Percentiles rank a stretch among this genome's conserved stretches.
These are phyloP conservation scores for Aleiodes testaceus DNA, from an alignment of 2,888 invertebrate genomes.

Conservation along the genomic window DNA sequence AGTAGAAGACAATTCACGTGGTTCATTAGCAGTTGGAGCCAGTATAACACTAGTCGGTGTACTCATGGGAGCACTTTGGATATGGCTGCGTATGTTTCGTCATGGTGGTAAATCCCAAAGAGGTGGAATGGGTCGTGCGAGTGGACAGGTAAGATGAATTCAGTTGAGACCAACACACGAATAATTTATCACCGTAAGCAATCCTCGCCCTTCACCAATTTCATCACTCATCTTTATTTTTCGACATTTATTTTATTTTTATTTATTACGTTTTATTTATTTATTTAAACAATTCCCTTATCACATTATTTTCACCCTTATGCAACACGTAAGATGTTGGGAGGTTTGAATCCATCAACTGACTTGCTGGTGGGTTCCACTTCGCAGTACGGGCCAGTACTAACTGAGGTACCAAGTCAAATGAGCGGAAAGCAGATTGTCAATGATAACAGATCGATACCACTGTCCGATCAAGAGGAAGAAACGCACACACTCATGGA, in stretches of 20 bases:
- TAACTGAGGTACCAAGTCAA: conserved; percentile 70
- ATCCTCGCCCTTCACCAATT: conserved; percentile 18
- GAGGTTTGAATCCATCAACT: conserved; percentile 73
- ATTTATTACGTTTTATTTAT: not conserved
- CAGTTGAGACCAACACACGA: not conserved
- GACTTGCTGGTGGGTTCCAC: conserved; percentile 74
- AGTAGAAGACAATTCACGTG: conserved; percentile 53
- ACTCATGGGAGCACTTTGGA: conserved; percentile 63
- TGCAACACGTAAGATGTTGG: conserved; percentile 72
- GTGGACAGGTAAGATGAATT: conserved; percentile 66
- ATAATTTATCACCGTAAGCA: not conserved
- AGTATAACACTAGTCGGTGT: conserved; percentile 66
- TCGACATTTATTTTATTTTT: conserved; percentile 44
- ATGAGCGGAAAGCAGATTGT: conserved; percentile 64
- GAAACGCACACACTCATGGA: conserved; percentile 70
- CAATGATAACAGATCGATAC: conserved; percentile 57
- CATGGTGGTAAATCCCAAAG: conserved; percentile 67
- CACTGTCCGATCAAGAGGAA: conserved; percentile 70
- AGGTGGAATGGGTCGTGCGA: conserved; percentile 64
- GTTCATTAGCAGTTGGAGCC: conserved; percentile 65
- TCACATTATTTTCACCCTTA: conserved; percentile 63
- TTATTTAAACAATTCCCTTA: conserved; percentile 39
- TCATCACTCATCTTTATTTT: conserved; percentile 22
- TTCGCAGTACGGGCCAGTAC: conserved; percentile 73
- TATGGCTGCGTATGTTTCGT: conserved; percentile 66